Conservation (phyloP, 2,888 invertebrate genomes). For the Pyrocoelia pectoralis region DNA sequence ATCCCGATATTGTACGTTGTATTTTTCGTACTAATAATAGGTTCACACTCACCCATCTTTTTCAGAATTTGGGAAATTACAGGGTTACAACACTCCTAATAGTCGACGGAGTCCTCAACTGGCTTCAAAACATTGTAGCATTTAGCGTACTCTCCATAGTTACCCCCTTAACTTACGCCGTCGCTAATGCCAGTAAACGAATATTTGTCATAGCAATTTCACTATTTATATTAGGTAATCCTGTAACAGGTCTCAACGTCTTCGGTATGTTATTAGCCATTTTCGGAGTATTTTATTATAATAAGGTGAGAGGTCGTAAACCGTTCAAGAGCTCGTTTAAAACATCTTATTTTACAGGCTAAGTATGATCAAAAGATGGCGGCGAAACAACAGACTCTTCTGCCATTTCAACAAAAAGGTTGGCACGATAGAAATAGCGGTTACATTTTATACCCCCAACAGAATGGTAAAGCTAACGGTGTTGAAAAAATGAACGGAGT, state of each 20-base stretch:
- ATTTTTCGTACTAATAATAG: constrained; percentile 13
- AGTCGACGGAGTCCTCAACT: constrained; percentile 87
- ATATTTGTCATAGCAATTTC: constrained; percentile 92
- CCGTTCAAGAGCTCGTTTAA: too few relatives aligned
- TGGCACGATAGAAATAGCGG: constrained; percentile 72
- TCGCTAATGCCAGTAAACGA: constrained; percentile 94
- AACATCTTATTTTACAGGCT: constrained; percentile 68
- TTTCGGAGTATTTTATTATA: constrained; percentile 89
- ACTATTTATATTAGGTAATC: constrained; percentile 86
- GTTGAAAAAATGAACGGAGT: constrained; percentile 42
- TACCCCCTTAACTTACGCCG: constrained; percentile 94
- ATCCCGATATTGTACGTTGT: constrained; percentile 68
- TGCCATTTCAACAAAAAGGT: constrained; percentile 63
- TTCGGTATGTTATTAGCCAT: constrained; percentile 92
- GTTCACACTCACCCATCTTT: constrained; percentile 32
- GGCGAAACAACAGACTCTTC: constrained; percentile 61
- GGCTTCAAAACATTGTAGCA: constrained; percentile 94
- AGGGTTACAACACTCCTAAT: constrained; percentile 69
- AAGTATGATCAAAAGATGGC: constrained; percentile 72
- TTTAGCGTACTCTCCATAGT: constrained; percentile 92
- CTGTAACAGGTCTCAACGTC: constrained; percentile 86
- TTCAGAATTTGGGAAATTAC: constrained; percentile 63
- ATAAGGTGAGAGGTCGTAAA: constrained; percentile 82
- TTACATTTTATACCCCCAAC: constrained; percentile 75
- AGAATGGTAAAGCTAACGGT: constrained; percentile 36